Evolutionary conservation across 1,140 invertebrate species (phyloP).

Genomic region (Leptestheria dahalacensis): DNA sequence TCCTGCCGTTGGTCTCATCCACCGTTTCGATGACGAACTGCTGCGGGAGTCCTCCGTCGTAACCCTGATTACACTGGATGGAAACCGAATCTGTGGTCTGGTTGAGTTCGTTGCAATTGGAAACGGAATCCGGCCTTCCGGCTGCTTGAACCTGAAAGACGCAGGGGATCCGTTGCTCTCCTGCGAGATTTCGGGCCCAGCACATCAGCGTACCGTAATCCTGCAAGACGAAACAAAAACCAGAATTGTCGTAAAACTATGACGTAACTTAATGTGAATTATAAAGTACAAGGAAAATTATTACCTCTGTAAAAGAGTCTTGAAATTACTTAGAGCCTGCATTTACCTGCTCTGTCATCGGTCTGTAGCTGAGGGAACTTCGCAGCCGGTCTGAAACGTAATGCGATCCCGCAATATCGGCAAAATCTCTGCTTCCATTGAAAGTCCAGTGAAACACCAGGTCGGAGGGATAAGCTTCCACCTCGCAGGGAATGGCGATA

Average conservation of each 20-base stretch:
- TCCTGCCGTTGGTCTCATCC: constrained; percentile 40
- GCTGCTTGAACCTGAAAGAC: constrained; percentile 20
- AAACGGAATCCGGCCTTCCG: constrained; percentile 55
- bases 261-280: too few species aligned
- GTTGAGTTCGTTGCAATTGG: constrained; percentile 70
- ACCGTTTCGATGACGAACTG: constrained; percentile 60
- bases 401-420: constrained; percentile 38
- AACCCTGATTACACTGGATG: constrained; percentile 62
- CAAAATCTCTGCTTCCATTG: constrained; percentile 67
- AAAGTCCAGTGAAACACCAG: constrained; percentile 75
- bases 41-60: constrained; percentile 66
- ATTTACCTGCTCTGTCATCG: constrained; percentile 1
- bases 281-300: too few species aligned
- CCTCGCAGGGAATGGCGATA: constrained; percentile 61
- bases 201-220: constrained; percentile 21
- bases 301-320: too few species aligned
- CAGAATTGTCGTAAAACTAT: too few species aligned
- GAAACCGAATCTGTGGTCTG: constrained; percentile 64
- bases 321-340: too few species aligned
- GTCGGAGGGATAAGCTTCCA: constrained; percentile 71
- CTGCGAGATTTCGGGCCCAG: constrained; percentile 20
- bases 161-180: constrained; percentile 22
- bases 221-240: too few species aligned
- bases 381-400: constrained; percentile 8
- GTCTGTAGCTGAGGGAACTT: constrained; percentile 18